Conservation (phyloP, 2,888 invertebrate genomes). For the Pinctada fucata region DNA sequence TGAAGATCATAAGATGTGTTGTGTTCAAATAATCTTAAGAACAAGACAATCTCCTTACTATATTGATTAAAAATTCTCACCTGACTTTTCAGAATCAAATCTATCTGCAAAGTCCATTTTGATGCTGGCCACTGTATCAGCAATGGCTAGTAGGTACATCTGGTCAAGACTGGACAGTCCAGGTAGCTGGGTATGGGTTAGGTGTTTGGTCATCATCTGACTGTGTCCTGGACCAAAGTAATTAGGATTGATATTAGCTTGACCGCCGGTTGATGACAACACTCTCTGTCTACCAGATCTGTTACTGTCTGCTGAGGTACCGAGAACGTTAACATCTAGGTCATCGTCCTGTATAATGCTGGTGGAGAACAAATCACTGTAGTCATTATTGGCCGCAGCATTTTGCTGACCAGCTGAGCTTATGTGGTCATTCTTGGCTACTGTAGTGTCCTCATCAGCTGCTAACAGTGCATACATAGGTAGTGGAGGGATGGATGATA, state of each 20-base stretch:
- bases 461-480: constrained; percentile 97
- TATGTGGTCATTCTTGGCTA: constrained; percentile 50
- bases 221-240: constrained; percentile 69
- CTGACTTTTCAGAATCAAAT: constrained; percentile 46
- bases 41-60: too few relatives aligned
- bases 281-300: constrained; percentile 80
- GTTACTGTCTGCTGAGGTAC: constrained; percentile 80
- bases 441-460: constrained; percentile 83
- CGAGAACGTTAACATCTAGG: constrained; percentile 61
- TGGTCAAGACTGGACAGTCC: constrained; percentile 95
- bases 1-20: too few relatives aligned
- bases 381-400: constrained; percentile 80
- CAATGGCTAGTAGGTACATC: constrained; percentile 99
- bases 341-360: constrained; percentile 58
- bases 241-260: constrained; percentile 55
- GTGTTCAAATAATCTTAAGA: too few relatives aligned
- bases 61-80: background rate
- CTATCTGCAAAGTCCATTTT: constrained; percentile 76
- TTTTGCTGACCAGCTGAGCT: constrained; percentile 30
- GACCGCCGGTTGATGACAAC: constrained; percentile 37
- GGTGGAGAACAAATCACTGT: constrained; percentile 88
- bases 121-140: constrained; percentile 89
- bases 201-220: constrained; percentile 78
- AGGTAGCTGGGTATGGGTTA: constrained; percentile 89
- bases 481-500: constrained; percentile 97